A percentile compares a stretch with the other conserved stretches of the same genome.
These are phyloP conservation scores for Drosophila fuyamai DNA, from an alignment of 1,140 invertebrate genomes.

Conservation along the genomic window DNA sequence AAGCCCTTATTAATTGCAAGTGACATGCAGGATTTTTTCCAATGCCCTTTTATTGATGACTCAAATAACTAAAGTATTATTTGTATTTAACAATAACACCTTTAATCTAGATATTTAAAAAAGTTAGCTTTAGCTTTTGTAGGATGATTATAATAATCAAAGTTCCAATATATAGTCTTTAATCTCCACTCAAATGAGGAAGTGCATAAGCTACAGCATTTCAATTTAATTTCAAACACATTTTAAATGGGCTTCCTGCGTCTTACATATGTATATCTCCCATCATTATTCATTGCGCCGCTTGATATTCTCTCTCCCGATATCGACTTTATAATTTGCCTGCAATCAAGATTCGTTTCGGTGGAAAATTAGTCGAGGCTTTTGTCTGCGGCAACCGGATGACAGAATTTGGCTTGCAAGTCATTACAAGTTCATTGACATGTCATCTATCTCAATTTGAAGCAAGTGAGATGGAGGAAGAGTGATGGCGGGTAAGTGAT, in stretches of 20 bases:
- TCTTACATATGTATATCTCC: neutral
- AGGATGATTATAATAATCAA: no score
- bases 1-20: neutral
- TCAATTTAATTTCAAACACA: neutral
- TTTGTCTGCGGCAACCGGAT: conserved; percentile 22
- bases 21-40: neutral
- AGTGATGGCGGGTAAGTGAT: conserved; percentile 4
- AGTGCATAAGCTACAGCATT: neutral
- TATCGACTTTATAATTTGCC: conserved; percentile 23
- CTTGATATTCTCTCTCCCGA: neutral
- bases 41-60: neutral
- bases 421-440: conserved; percentile 75
- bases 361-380: conserved; percentile 59
- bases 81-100: no score
- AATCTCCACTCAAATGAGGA: no score
- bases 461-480: neutral
- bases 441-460: conserved; percentile 74
- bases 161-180: no score
- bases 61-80: no score
- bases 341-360: conserved; percentile 63
- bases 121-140: no score
- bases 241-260: neutral
- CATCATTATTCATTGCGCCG: conserved; percentile 40
- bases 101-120: no score
- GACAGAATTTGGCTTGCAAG: conserved; percentile 25